These are phyloP conservation scores for Manis javanica DNA, from an alignment of 2,797 vertebrate genomes.

Conservation along the genomic window DNA sequence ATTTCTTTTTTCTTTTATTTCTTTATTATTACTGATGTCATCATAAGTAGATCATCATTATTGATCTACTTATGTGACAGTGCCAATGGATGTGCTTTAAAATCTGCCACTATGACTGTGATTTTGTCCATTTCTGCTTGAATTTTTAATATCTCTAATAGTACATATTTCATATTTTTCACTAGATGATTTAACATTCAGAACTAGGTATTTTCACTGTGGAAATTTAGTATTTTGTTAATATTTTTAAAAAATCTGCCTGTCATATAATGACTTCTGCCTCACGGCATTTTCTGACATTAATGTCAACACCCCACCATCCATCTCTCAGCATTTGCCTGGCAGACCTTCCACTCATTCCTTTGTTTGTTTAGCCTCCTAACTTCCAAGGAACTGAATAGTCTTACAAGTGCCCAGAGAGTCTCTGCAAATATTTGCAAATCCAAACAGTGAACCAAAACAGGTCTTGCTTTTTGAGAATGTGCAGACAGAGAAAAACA, in stretches of 20 bases:
- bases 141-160: neutral
- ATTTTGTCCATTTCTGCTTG: neutral
- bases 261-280: neutral
- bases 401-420: neutral
- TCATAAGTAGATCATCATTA: neutral
- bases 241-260: neutral
- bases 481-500: neutral
- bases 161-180: neutral
- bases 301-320: neutral
- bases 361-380: neutral
- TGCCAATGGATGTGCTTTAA: neutral
- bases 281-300: neutral
- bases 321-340: neutral
- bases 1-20: neutral
- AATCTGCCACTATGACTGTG: neutral
- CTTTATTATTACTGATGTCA: neutral
- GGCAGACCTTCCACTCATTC: neutral
- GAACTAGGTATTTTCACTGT: neutral
- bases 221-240: conserved; percentile 25
- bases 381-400: neutral
- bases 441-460: neutral
- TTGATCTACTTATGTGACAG: neutral
- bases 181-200: neutral
- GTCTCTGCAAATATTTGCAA: conserved; percentile 44
- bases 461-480: neutral